Evolutionary conservation across 1,140 invertebrate genomes (phyloP).

Genomic region (Sinonovacula constricta): DNA sequence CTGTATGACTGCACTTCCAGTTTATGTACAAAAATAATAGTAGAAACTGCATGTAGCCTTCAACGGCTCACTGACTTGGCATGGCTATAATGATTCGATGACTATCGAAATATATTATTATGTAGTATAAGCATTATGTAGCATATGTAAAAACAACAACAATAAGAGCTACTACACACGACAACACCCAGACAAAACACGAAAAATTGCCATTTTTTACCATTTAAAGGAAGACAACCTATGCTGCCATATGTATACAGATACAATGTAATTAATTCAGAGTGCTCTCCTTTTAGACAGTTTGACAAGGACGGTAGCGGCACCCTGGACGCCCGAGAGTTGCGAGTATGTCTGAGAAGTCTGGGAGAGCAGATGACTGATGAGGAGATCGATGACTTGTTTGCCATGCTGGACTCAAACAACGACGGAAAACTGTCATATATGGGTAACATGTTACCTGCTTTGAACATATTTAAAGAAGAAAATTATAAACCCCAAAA

Average conservation of each 20-base stretch:
- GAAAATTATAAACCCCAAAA: no score
- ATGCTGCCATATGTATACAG: background rate
- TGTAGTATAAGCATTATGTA: slow-evolving; percentile 9
- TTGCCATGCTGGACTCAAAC: slow-evolving; percentile 27
- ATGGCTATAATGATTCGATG: no score
- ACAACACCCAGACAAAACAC: background rate
- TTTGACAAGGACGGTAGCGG: slow-evolving; percentile 39
- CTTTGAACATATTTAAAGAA: no score
- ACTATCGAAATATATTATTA: background rate
- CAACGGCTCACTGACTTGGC: no score
- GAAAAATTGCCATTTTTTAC: background rate
- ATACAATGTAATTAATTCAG: background rate
- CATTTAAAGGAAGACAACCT: background rate
- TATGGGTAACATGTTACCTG: no score
- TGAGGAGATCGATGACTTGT: slow-evolving; percentile 29
- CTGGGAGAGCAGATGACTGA: slow-evolving; percentile 39
- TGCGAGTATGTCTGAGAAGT: slow-evolving; percentile 16
- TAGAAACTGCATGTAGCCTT: no score
- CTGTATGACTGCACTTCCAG: no score
- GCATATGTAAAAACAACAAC: slow-evolving; percentile 23
- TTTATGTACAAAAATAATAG: no score
- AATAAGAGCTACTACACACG: slow-evolving; percentile 18
- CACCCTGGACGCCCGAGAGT: slow-evolving; percentile 13
- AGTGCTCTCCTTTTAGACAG: slow-evolving; percentile 1
- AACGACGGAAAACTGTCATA: slow-evolving; percentile 12